Evolutionary conservation across 2,797 vertebrate genomes (phyloP).

Genomic region (Oreortyx pictus): DNA sequence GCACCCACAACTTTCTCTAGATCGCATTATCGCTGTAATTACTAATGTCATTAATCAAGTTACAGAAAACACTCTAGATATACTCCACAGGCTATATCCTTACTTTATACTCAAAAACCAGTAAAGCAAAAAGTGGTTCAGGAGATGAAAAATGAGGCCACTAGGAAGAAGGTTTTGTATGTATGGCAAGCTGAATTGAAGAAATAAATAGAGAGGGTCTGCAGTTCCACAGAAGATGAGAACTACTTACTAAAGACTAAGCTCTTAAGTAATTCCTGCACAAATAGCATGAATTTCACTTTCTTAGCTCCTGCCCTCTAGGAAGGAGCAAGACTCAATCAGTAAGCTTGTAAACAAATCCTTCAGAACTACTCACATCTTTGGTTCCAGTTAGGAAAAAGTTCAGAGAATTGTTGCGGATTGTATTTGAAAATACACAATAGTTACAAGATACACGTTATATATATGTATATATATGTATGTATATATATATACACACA

Average conservation of each 20-base stretch:
- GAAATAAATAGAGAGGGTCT: background rate
- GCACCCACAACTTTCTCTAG: background rate
- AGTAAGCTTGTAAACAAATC: background rate
- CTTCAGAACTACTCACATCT: conserved; percentile 1
- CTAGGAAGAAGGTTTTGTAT: accelerated
- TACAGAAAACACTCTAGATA: background rate
- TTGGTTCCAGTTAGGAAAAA: background rate
- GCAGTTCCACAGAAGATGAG: background rate
- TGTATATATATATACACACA: background rate
- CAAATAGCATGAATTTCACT: background rate
- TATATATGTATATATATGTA: background rate
- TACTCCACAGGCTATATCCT: background rate
- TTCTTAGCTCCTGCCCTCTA: background rate
- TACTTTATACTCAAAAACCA: background rate
- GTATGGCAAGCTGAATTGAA: background rate
- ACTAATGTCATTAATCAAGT: background rate
- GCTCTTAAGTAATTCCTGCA: background rate
- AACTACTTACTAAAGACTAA: background rate
- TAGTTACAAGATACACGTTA: background rate
- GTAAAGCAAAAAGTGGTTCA: background rate
- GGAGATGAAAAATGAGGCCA: background rate
- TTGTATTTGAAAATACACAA: background rate
- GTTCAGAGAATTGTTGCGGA: background rate
- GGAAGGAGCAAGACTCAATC: background rate
- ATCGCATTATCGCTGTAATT: background rate